These are phyloP conservation scores for Pipistrellus nathusii DNA, from an alignment of 2,797 vertebrate species.

Conservation along the genomic window DNA sequence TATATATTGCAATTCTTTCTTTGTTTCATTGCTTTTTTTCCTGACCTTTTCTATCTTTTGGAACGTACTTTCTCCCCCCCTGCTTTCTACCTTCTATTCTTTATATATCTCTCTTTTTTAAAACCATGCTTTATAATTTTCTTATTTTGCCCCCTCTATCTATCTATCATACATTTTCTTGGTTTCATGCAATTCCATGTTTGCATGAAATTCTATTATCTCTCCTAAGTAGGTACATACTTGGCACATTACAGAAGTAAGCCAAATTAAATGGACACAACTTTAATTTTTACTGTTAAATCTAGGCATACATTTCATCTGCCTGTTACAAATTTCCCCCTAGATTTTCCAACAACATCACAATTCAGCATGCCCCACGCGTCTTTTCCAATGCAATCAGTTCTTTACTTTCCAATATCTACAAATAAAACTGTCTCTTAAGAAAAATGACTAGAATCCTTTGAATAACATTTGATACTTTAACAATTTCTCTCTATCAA, in stretches of 20 bases:
- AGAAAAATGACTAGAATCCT: not conserved
- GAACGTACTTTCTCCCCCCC: not conserved
- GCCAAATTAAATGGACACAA: not conserved
- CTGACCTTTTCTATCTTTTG: not conserved
- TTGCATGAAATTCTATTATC: not conserved
- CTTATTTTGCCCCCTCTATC: not conserved
- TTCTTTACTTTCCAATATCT: not conserved
- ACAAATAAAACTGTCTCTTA: not conserved
- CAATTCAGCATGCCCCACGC: not conserved
- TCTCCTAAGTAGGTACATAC: not conserved
- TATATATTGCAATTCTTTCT: not conserved
- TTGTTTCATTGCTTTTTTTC: not conserved
- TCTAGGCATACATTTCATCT: not conserved
- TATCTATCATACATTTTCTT: not conserved
- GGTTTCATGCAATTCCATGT: not conserved
- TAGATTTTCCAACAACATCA: not conserved
- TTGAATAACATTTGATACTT: not conserved
- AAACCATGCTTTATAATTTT: not conserved
- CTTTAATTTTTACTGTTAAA: not conserved
- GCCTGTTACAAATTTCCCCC: not conserved
- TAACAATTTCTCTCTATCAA: not conserved
- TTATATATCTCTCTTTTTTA: not conserved
- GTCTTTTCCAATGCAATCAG: not conserved
- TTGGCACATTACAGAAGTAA: not conserved
- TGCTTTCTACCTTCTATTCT: not conserved